Conservation (phyloP, 1,140 invertebrate genomes). For the Conopomorpha cramerella region DNA sequence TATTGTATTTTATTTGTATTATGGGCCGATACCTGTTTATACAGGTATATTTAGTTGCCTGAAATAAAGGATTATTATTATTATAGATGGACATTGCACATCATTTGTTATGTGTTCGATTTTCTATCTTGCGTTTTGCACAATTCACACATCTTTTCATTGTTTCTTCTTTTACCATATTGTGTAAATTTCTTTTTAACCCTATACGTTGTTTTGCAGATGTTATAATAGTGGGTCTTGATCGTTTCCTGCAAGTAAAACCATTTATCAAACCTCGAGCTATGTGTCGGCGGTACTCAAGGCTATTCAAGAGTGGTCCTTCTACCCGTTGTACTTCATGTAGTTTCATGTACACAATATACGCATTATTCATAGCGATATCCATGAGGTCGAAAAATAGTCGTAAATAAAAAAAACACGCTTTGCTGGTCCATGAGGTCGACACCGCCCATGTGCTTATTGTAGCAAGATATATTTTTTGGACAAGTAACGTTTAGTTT, state of each 20-base stretch:
- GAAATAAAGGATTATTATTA: too few species aligned
- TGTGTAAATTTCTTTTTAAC: constrained; percentile 12
- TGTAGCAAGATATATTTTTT: constrained; percentile 12
- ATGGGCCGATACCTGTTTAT: too few species aligned
- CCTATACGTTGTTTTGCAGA: constrained; percentile 11
- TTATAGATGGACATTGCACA: constrained; percentile 18
- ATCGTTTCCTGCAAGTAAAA: constrained; percentile 15
- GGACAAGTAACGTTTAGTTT: constrained; percentile 16
- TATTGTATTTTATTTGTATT: too few species aligned
- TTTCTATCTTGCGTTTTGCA: constrained; percentile 15
- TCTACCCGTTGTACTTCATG: constrained; percentile 13
- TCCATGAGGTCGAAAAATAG: constrained; percentile 16
- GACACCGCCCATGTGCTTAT: constrained; percentile 18
- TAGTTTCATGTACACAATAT: constrained; percentile 15
- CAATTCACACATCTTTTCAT: constrained; percentile 16
- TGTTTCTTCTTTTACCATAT: constrained; percentile 15
- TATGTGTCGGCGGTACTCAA: too few species aligned
- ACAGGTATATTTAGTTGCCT: too few species aligned
- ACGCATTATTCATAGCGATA: constrained; percentile 14
- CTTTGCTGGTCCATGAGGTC: constrained; percentile 14
- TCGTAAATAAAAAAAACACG: constrained; percentile 13
- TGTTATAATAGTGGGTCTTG: constrained; percentile 10
- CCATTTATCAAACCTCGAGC: constrained; percentile 18
- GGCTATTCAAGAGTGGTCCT: too few species aligned
- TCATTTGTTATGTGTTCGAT: constrained; percentile 18